A percentile compares a stretch with the other conserved stretches of the same genome.
These are phyloP conservation scores for Chrysopilus asiliformis DNA, from an alignment of 2,888 invertebrate species.

Conservation along the genomic window DNA sequence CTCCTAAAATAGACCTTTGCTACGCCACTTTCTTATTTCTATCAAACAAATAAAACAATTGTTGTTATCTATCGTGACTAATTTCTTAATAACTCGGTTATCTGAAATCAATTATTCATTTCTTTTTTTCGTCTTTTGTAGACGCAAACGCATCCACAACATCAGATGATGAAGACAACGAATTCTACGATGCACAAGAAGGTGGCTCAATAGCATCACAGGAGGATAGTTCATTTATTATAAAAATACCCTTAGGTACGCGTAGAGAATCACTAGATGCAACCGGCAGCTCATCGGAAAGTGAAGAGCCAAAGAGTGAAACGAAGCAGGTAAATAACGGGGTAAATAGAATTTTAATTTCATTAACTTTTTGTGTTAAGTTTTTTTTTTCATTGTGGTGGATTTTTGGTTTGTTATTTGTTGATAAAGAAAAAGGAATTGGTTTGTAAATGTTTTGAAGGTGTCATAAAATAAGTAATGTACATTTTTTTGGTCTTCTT, in stretches of 20 bases:
- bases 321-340: slow-evolving; percentile 32
- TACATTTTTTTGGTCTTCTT: too few relatives aligned
- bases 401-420: too few relatives aligned
- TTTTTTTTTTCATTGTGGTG: too few relatives aligned
- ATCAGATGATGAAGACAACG: slow-evolving; percentile 58
- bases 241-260: slow-evolving; percentile 40
- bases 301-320: slow-evolving; percentile 37
- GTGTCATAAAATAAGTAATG: too few relatives aligned
- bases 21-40: too few relatives aligned
- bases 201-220: slow-evolving; percentile 30
- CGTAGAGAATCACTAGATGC: slow-evolving; percentile 36
- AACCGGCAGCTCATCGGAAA: slow-evolving; percentile 38
- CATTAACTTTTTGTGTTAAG: slow-evolving; percentile 1
- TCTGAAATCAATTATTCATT: too few relatives aligned
- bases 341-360: slow-evolving; percentile 10
- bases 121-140: slow-evolving; percentile 12
- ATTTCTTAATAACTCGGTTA: too few relatives aligned
- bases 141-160: slow-evolving; percentile 23
- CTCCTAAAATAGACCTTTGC: too few relatives aligned
- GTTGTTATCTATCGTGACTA: too few relatives aligned
- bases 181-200: slow-evolving; percentile 58
- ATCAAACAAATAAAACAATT: too few relatives aligned
- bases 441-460: too few relatives aligned
- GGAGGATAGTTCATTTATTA: slow-evolving; percentile 44
- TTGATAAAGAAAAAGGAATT: too few relatives aligned